These are phyloP conservation scores for Sclerodermus sp. DNA, from an alignment of 2,888 invertebrate genomes.

Conservation along the genomic window DNA sequence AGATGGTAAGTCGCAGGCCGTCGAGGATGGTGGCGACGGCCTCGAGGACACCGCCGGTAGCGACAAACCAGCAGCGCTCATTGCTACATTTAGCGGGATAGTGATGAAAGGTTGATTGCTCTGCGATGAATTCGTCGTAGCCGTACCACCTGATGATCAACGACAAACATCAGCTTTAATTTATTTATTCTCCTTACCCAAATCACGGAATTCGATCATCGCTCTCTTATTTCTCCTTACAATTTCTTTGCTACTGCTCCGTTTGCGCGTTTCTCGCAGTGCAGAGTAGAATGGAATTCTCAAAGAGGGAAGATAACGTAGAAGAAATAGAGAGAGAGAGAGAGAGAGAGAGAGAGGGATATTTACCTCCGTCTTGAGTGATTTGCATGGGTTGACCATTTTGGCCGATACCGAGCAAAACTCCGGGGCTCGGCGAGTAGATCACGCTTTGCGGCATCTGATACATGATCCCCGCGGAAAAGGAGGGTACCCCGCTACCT, in stretches of 20 bases:
- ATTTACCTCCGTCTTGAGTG: slow-evolving; percentile 50
- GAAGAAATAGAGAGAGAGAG: no score
- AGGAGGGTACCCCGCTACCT: slow-evolving; percentile 31
- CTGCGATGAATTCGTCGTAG: slow-evolving; percentile 43
- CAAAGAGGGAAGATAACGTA: no score
- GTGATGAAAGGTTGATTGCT: slow-evolving; percentile 67
- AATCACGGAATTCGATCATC: no score
- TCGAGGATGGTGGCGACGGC: slow-evolving; percentile 30
- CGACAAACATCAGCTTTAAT: no score
- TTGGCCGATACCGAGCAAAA: slow-evolving; percentile 51
- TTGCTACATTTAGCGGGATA: slow-evolving; percentile 70
- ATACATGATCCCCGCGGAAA: slow-evolving; percentile 51
- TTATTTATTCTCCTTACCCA: no score
- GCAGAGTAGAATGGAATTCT: no score
- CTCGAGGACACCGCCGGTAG: slow-evolving; percentile 44
- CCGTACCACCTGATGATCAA: not conserved
- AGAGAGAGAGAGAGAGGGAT: slow-evolving; percentile 1
- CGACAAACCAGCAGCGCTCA: slow-evolving; percentile 61
- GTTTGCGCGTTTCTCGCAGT: no score
- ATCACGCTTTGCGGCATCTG: slow-evolving; percentile 54
- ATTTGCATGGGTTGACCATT: slow-evolving; percentile 54
- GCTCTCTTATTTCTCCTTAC: no score
- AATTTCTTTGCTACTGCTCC: no score
- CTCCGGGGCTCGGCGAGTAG: slow-evolving; percentile 52
- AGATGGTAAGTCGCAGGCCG: slow-evolving; percentile 47